These are phyloP conservation scores for Semnornis frantzii DNA, from an alignment of 2,113 vertebrate species.

Conservation along the genomic window DNA sequence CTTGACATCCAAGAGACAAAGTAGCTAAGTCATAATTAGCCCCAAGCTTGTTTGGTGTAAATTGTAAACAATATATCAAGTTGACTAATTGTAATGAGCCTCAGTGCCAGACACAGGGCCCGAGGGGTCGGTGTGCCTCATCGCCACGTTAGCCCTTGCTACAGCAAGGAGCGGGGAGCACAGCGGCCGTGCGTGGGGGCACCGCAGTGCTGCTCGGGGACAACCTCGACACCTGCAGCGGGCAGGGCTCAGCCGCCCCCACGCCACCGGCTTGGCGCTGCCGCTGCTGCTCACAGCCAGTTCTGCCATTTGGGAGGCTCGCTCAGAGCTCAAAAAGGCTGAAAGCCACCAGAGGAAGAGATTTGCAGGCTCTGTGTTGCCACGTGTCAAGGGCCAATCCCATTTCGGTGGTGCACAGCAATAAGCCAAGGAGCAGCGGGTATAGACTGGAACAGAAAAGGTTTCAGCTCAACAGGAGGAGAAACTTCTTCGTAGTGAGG, in stretches of 20 bases:
- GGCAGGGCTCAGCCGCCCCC: conserved; percentile 39
- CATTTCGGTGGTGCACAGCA: too few relatives aligned
- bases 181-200: too few relatives aligned
- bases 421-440: too few relatives aligned
- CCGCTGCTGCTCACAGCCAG: conserved; percentile 24
- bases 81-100: conserved; percentile 74
- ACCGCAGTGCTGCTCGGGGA: background rate
- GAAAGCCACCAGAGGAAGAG: background rate
- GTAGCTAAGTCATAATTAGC: conserved; percentile 69
- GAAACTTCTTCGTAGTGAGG: too few relatives aligned
- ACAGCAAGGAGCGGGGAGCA: background rate
- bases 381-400: too few relatives aligned
- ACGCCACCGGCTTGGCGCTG: background rate
- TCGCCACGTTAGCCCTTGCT: background rate
- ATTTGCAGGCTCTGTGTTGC: background rate
- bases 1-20: conserved; percentile 70
- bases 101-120: conserved; percentile 42
- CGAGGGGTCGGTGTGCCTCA: conserved; percentile 10
- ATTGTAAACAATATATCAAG: conserved; percentile 72
- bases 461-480: too few relatives aligned
- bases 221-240: conserved; percentile 8
- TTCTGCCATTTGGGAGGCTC: background rate
- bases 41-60: conserved; percentile 69
- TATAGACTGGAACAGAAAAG: too few relatives aligned
- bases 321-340: background rate